Evolutionary conservation across 1,140 invertebrate genomes (phyloP).

Genomic region (Pygmarrhopalites habei): DNA sequence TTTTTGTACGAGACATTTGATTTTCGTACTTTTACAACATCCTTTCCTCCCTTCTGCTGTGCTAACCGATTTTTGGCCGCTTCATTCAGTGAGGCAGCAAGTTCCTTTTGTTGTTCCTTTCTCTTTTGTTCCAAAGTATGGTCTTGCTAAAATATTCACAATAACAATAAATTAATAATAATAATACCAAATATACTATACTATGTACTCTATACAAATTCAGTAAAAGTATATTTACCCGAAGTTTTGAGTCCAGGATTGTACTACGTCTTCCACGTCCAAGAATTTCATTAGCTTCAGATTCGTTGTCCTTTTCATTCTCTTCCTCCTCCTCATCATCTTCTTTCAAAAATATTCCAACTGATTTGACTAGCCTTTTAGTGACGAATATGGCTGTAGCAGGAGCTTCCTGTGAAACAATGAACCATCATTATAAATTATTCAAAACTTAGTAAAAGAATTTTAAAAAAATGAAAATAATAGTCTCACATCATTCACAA

Average conservation of each 20-base stretch:
- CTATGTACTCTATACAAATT: no score
- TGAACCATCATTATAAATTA: background rate
- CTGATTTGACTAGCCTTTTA: slow-evolving; percentile 93
- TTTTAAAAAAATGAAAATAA: slow-evolving; percentile 1
- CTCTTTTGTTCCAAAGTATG: slow-evolving; percentile 94
- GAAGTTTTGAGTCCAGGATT: slow-evolving; percentile 87
- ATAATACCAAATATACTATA: background rate
- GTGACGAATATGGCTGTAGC: slow-evolving; percentile 82
- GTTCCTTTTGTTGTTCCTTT: slow-evolving; percentile 91
- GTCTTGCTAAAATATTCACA: slow-evolving; percentile 56
- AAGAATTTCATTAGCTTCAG: slow-evolving; percentile 53
- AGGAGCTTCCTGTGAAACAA: slow-evolving; percentile 56
- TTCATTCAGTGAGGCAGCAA: slow-evolving; percentile 83
- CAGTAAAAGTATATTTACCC: no score
- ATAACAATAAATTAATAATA: background rate
- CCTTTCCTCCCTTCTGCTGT: slow-evolving; percentile 73
- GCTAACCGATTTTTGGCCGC: slow-evolving; percentile 84
- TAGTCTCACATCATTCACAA: slow-evolving; percentile 71
- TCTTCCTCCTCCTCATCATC: slow-evolving; percentile 67
- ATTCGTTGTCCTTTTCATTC: slow-evolving; percentile 64
- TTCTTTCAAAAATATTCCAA: slow-evolving; percentile 92
- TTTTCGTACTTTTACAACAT: slow-evolving; percentile 85
- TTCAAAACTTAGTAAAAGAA: background rate
- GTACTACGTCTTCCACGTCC: slow-evolving; percentile 84
- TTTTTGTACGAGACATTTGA: slow-evolving; percentile 93